Conservation (phyloP, 2,113 vertebrate species). For the Neolamprologus sp. region DNA sequence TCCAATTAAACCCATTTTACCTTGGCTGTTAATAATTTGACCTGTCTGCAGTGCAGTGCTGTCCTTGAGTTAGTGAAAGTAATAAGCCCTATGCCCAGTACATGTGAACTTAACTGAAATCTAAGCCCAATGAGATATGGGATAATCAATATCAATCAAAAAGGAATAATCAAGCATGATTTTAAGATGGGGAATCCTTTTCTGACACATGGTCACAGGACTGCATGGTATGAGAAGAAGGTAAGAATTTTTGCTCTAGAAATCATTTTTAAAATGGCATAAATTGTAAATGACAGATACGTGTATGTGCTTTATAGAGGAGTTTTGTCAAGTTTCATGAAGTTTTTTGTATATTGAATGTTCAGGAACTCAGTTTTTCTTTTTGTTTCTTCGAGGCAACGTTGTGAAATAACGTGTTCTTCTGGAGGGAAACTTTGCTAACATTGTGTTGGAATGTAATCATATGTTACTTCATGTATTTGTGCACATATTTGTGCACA, state of each 20-base stretch:
- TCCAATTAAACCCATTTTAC: background rate
- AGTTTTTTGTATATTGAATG: background rate
- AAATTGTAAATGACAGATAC: background rate
- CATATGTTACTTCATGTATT: background rate
- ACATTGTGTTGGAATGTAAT: background rate
- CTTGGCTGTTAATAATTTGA: background rate
- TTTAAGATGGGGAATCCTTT: background rate
- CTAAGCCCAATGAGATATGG: background rate
- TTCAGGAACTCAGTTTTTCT: background rate
- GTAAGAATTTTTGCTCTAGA: background rate
- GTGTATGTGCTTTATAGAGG: background rate
- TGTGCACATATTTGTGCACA: background rate
- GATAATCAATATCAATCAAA: too few species aligned
- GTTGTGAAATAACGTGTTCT: background rate
- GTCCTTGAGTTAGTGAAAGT: background rate
- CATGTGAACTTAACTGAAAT: background rate
- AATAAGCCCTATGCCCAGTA: background rate
- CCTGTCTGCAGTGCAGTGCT: background rate
- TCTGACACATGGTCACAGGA: background rate
- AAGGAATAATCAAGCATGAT: background rate
- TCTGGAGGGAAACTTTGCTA: background rate
- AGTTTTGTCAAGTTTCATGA: background rate
- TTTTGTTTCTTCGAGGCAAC: rapidly evolving
- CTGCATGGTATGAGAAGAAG: background rate
- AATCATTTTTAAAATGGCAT: background rate